Conservation (phyloP, 2,888 invertebrate genomes). For the Romanomermis culicivorax region DNA sequence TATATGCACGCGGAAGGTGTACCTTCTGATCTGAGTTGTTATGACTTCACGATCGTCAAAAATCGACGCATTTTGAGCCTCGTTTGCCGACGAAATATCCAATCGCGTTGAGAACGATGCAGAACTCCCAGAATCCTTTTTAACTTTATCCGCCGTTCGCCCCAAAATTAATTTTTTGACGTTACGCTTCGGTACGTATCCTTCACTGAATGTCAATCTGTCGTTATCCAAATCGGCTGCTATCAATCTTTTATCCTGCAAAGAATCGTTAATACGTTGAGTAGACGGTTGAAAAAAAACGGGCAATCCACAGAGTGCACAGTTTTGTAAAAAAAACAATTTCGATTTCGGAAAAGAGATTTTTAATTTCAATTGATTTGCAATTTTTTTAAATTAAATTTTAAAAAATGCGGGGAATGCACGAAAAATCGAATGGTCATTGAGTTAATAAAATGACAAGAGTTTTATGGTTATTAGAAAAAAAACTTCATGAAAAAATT, state of each 20-base stretch:
- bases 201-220: conserved; percentile 35
- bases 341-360: too few relatives aligned
- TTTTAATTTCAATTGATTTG: too few relatives aligned
- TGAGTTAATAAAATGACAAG: too few relatives aligned
- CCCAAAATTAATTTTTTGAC: conserved; percentile 46
- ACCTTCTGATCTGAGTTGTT: background rate
- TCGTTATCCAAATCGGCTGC: conserved; percentile 50
- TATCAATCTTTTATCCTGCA: background rate
- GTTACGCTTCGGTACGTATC: conserved; percentile 34
- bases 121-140: background rate
- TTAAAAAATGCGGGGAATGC: too few relatives aligned
- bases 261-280: conserved; percentile 42
- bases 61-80: background rate
- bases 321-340: too few relatives aligned
- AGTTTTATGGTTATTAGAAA: too few relatives aligned
- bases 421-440: too few relatives aligned
- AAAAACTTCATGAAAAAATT: too few relatives aligned
- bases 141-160: background rate
- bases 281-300: conserved; percentile 34
- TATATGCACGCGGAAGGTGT: too few relatives aligned
- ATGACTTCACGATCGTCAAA: background rate
- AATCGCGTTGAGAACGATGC: background rate
- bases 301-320: too few relatives aligned
- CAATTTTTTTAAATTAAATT: too few relatives aligned
- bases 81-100: background rate